phyloP scores from a whole-genome alignment of 2,113 vertebrate genomes.

The Myrmophylax atrothorax region DNA sequence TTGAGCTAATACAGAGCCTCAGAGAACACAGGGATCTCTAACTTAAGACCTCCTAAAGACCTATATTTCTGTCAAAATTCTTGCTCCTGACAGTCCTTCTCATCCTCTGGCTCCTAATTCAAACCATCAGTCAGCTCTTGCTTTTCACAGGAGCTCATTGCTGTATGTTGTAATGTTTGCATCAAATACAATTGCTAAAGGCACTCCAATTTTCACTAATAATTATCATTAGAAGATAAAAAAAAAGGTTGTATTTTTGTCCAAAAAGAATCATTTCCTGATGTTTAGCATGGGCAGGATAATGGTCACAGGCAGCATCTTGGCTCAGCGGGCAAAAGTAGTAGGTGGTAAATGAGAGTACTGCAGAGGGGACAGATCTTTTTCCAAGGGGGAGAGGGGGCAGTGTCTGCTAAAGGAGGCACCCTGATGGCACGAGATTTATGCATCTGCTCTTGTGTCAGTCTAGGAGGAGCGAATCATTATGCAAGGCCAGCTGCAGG shows the following conservation, averaged over 20 bases:
- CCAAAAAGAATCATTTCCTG: slow-evolving; percentile 13
- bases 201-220: slow-evolving; percentile 40
- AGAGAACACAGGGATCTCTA: neutral
- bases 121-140: neutral
- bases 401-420: slow-evolving; percentile 7
- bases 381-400: neutral
- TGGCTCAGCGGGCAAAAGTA: slow-evolving; percentile 7
- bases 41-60: neutral
- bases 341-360: slow-evolving; percentile 65
- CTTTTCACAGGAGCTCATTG: neutral
- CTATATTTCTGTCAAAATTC: neutral
- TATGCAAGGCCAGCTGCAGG: slow-evolving; percentile 64
- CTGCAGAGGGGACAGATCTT: slow-evolving; percentile 31
- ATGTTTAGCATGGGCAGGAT: slow-evolving; percentile 8
- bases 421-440: slow-evolving; percentile 54
- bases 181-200: neutral
- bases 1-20: neutral
- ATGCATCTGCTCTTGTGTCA: slow-evolving; percentile 16
- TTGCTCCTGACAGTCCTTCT: neutral
- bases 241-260: neutral
- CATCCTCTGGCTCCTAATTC: neutral
- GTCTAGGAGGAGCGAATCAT: slow-evolving; percentile 48
- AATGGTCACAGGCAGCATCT: slow-evolving; percentile 31
- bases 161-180: neutral
- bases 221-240: slow-evolving; percentile 11